Base-by-base conservation (phyloP, 1,140 invertebrate genomes). In the Tenebrio molitor region DNA sequence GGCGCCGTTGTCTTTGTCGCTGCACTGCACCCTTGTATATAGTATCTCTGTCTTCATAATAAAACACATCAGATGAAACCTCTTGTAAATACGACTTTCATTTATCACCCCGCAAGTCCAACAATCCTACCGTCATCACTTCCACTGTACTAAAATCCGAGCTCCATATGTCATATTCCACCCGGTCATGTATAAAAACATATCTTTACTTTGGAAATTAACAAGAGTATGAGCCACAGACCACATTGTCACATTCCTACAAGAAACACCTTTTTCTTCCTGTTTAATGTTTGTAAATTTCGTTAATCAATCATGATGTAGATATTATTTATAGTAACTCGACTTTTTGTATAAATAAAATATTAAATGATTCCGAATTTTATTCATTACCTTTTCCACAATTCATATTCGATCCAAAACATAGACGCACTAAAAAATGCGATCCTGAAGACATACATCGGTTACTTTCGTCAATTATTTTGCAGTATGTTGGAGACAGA, bases 61-160 rank as follows among this genome's bases (percentile, higher is more conserved):
- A 78, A 81, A 82, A 79, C 79, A 81, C 77, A 78, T 80, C 78
- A 82, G 81, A 82, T 82, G 81, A 82, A 81, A 81, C 73, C 74
- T 77, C 76, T 80, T 79, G 77, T 81, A 80, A 76, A 74, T 74
- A 71, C 46, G 72, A 73, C 69, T 78, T 78, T 79, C 74, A 76
- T 79, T 79, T 79, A 62, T 66, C 65, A 63, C 58, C 39, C 65
- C 39, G 5, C 41, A 46, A 67, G 42, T 25, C 36, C 39, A 67
- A 46, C 64, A 67, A 67, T 42, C 64, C 41, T 50, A 29, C 41
- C 65, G 42, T 46, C 65, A 46, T 68, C 39, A 68, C 41, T 46
- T 58, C 50, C 50, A 58, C 41, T 68, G 41, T 42, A 46, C 36
- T 46, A 46, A 46, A 68, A 39, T 70, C 67, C 67, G 17, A 14